Evolutionary conservation across 35 echinoderm and acorn worm species (phyloP).

Genomic region (Lytechinus pictus): DNA sequence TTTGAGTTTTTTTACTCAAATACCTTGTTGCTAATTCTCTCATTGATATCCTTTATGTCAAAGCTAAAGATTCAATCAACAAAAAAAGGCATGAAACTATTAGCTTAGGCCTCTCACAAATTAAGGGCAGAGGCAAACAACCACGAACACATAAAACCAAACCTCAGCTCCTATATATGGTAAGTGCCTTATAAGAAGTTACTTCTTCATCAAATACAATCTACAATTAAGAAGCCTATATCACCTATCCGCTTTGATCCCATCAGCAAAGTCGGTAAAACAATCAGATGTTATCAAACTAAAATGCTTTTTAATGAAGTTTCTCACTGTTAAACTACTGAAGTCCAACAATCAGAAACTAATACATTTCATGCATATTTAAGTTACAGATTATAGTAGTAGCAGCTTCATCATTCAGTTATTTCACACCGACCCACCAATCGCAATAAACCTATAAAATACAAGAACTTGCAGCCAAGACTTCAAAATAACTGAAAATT

Average conservation of each 20-base stretch:
- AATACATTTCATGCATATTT: background rate
- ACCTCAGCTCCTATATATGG: background rate
- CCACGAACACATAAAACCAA: background rate
- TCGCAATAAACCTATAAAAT: too few relatives aligned
- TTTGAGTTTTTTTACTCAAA: too few relatives aligned
- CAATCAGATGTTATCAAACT: background rate
- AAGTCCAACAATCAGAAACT: background rate
- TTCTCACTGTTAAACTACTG: background rate
- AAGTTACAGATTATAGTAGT: background rate
- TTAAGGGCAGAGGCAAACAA: background rate
- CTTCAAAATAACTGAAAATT: too few relatives aligned
- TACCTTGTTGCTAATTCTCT: too few relatives aligned
- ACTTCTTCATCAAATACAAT: background rate
- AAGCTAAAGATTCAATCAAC: background rate
- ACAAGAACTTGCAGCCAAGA: too few relatives aligned
- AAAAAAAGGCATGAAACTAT: background rate
- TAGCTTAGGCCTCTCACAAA: background rate
- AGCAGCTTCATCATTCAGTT: too few relatives aligned
- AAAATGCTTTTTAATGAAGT: background rate
- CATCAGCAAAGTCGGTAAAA: conserved; percentile 10
- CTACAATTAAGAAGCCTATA: background rate
- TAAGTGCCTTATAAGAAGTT: background rate
- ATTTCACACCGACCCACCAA: too few relatives aligned
- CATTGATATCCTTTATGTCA: background rate
- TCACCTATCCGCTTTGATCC: background rate